Evolutionary conservation across 2,888 invertebrate genomes (phyloP).

Genomic region (Zygothrica quintamaculata): DNA sequence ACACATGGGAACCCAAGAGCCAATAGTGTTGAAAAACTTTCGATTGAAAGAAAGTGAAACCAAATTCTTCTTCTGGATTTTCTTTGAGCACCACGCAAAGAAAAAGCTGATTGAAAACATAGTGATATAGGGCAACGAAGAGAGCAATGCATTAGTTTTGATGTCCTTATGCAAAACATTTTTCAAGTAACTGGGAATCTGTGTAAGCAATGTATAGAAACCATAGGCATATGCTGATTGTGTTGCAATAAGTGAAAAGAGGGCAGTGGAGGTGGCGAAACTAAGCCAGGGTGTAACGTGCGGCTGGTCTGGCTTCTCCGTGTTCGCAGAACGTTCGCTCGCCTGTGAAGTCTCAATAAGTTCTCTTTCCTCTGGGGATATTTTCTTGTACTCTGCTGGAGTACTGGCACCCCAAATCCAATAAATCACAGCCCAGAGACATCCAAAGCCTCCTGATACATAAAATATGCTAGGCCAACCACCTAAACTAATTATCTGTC

Average conservation of each 20-base stretch:
- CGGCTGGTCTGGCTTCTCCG: slow-evolving; percentile 72
- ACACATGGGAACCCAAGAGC: slow-evolving; percentile 86
- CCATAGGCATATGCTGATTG: slow-evolving; percentile 87
- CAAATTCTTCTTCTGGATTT: slow-evolving; percentile 76
- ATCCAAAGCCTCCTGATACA: slow-evolving; percentile 86
- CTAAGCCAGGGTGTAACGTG: slow-evolving; percentile 86
- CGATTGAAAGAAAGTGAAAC: slow-evolving; percentile 83
- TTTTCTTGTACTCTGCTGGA: slow-evolving; percentile 86
- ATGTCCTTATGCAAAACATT: slow-evolving; percentile 89
- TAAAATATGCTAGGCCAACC: slow-evolving; percentile 90
- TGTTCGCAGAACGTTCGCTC: slow-evolving; percentile 52
- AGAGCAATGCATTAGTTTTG: slow-evolving; percentile 86
- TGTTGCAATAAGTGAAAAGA: slow-evolving; percentile 88
- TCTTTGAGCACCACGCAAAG: slow-evolving; percentile 86
- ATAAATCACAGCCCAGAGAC: slow-evolving; percentile 86
- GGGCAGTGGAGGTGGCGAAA: slow-evolving; percentile 86
- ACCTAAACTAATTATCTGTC: slow-evolving; percentile 87
- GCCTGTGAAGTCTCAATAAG: slow-evolving; percentile 87
- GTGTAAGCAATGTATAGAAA: slow-evolving; percentile 89
- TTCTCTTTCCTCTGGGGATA: slow-evolving; percentile 87
- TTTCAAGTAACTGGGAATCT: slow-evolving; percentile 89
- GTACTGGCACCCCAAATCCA: slow-evolving; percentile 87
- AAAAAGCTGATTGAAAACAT: slow-evolving; percentile 85
- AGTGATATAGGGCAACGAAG: slow-evolving; percentile 86
- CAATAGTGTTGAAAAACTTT: slow-evolving; percentile 83